Percentiles rank a stretch among this genome's conserved stretches.
These are phyloP conservation scores for Vulpes ferrilata DNA, from an alignment of 2,113 vertebrate species.

Conservation along the genomic window DNA sequence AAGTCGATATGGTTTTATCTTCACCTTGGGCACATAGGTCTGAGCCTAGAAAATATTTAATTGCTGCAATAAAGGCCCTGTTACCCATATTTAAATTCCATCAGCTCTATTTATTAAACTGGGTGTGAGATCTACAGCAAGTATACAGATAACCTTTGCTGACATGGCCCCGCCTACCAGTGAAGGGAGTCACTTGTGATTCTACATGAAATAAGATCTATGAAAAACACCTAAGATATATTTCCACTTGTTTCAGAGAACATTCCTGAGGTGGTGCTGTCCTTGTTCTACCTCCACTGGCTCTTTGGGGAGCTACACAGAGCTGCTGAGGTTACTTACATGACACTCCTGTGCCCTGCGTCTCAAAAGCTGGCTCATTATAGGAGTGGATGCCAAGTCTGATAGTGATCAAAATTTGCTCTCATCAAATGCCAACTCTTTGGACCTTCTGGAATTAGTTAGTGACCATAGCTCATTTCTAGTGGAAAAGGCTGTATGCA, in stretches of 20 bases:
- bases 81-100: conserved; percentile 8
- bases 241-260: not conserved
- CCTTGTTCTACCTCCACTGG: not conserved
- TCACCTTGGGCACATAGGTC: not conserved
- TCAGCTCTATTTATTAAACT: conserved; percentile 35
- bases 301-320: not conserved
- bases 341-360: not conserved
- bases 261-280: not conserved
- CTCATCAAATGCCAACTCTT: conserved; percentile 69
- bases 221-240: not conserved
- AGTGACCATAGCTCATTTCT: conserved; percentile 77
- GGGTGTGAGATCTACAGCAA: not conserved
- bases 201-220: not conserved
- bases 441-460: conserved; percentile 71
- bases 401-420: conserved; percentile 74
- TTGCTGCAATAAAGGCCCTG: not conserved
- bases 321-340: not conserved
- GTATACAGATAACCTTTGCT: not conserved
- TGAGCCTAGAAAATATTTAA: conserved; percentile 44
- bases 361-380: conserved; percentile 74
- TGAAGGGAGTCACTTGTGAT: not conserved
- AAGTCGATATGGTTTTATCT: not conserved
- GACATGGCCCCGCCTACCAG: not conserved
- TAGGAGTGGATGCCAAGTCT: conserved; percentile 66
- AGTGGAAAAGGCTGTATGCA: conserved; percentile 63